Conservation (phyloP, 2,113 vertebrate species). For the Macrotus californicus region DNA sequence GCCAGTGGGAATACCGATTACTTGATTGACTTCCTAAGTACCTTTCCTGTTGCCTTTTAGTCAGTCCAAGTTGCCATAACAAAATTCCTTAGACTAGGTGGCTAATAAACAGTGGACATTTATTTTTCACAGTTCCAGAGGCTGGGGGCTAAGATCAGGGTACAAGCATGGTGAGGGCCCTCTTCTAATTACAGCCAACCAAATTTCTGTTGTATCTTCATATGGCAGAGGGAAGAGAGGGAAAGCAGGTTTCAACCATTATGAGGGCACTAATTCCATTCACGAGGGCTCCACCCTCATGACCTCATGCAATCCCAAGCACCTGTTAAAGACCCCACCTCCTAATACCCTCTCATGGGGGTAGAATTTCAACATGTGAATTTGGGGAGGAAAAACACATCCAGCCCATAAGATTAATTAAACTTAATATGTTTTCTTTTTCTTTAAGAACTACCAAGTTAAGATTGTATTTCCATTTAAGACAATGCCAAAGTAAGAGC, state of each 20-base stretch:
- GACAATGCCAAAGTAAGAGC: not conserved
- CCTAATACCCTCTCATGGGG: not conserved
- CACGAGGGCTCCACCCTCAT: not conserved
- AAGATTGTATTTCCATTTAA: not conserved
- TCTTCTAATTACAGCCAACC: not conserved
- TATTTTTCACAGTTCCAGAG: not conserved
- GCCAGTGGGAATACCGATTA: not conserved
- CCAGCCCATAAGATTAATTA: not conserved
- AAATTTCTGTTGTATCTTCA: not conserved
- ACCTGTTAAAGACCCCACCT: not conserved
- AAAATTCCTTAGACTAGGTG: not conserved
- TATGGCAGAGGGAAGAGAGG: not conserved
- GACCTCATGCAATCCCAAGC: not conserved
- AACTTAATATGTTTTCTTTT: not conserved
- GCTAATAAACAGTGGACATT: not conserved
- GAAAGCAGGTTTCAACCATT: not conserved
- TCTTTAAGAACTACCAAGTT: not conserved
- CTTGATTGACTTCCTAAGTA: not conserved
- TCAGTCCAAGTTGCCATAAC: not conserved
- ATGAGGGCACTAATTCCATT: not conserved
- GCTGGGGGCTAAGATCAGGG: not conserved
- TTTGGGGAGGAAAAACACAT: not conserved
- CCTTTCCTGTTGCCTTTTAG: not conserved
- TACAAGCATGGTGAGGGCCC: not conserved
- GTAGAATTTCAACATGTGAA: not conserved